Conservation (phyloP, 2,888 invertebrate species). For the Polyommatus icarus region DNA sequence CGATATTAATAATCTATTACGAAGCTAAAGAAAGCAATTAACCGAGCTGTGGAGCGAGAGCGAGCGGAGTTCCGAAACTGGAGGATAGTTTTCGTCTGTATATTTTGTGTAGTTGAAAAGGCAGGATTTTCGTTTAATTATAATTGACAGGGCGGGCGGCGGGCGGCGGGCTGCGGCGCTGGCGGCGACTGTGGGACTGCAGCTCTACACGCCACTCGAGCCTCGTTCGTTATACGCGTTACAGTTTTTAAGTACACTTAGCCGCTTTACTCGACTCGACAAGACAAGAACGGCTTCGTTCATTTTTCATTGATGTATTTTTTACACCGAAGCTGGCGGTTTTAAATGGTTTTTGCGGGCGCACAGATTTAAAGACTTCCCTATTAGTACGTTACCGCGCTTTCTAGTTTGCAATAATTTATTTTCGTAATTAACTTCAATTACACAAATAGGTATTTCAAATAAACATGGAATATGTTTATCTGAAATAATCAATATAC, state of each 20-base stretch:
- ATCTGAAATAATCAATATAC: neutral
- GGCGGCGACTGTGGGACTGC: conserved; percentile 48
- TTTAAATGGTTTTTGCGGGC: conserved; percentile 51
- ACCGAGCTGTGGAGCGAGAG: neutral
- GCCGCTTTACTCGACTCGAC: conserved; percentile 64
- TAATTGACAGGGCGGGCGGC: conserved; percentile 39
- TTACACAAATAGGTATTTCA: neutral
- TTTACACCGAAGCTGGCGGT: conserved; percentile 48
- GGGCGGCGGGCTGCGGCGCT: conserved; percentile 57
- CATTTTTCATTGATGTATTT: conserved; percentile 65
- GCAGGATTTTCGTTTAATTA: conserved; percentile 33
- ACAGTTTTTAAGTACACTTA: conserved; percentile 70
- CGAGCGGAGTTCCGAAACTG: conserved; percentile 12
- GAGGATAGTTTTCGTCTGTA: conserved; percentile 18
- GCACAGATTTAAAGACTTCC: conserved; percentile 3
- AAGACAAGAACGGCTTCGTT: conserved; percentile 66
- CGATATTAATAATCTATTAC: conserved; percentile 18
- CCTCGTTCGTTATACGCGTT: conserved; percentile 72
- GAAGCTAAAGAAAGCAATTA: conserved; percentile 14
- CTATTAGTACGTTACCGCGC: neutral
- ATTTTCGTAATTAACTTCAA: neutral
- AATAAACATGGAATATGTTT: neutral
- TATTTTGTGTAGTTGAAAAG: conserved; percentile 24
- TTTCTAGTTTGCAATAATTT: neutral
- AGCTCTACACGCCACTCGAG: conserved; percentile 59